Percentiles rank a stretch among this genome's conserved stretches.
Conservation (phyloP, 2,113 vertebrate species). For the Panthera leo region DNA sequence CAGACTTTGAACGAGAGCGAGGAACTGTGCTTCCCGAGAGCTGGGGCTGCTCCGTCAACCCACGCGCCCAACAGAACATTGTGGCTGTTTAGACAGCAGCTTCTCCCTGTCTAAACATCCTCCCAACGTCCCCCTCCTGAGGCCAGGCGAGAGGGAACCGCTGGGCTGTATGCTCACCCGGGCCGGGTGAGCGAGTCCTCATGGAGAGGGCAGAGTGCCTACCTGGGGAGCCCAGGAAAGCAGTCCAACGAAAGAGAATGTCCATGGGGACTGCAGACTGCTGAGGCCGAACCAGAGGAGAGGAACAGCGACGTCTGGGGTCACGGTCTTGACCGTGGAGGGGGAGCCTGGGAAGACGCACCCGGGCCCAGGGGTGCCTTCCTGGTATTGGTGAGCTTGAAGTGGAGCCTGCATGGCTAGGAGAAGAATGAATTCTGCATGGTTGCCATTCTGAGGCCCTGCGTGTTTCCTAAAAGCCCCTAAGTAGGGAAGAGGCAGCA, state of each 20-base stretch:
- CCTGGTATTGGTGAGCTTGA: background rate
- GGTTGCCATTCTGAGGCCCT: background rate
- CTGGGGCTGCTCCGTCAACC: background rate
- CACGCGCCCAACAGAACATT: background rate
- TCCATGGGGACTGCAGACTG: fast-evolving
- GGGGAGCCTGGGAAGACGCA: background rate
- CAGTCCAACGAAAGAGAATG: background rate
- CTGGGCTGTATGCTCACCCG: background rate
- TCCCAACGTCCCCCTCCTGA: background rate
- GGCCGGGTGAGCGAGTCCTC: background rate
- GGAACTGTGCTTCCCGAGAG: background rate
- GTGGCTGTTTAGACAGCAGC: background rate
- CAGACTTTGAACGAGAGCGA: background rate
- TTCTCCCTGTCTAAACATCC: too few relatives aligned
- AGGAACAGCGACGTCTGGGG: background rate
- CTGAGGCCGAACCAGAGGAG: too few relatives aligned
- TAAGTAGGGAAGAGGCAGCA: background rate
- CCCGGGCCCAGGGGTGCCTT: background rate
- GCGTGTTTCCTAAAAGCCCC: background rate
- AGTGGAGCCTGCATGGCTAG: fast-evolving
- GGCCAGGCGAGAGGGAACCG: background rate
- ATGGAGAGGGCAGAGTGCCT: background rate
- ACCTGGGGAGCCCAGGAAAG: background rate
- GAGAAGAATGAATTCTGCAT: background rate
- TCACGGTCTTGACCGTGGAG: background rate